Conservation (phyloP, 37 sponge, comb jelly and placozoan species). For the Bolinopsis microptera region DNA sequence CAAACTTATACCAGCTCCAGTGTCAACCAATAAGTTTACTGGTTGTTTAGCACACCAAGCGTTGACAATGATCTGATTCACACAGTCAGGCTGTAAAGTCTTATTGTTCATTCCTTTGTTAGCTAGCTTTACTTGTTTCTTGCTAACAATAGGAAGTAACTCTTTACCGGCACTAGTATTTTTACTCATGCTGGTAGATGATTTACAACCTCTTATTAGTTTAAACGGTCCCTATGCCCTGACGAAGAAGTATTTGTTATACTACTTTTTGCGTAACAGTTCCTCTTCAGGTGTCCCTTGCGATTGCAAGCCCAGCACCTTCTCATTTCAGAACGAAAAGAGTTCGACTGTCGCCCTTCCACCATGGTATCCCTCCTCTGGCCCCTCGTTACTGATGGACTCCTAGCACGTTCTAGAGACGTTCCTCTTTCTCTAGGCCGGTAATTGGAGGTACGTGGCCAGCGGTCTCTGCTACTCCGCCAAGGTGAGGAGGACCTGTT, state of each 20-base stretch:
- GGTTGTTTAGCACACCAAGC: neutral
- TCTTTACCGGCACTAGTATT: neutral
- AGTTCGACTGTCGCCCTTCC: neutral
- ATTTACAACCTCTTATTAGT: neutral
- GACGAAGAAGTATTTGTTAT: neutral
- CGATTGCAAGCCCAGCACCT: slow-evolving; percentile 1
- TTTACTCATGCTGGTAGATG: neutral
- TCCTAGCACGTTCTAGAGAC: neutral
- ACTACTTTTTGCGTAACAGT: neutral
- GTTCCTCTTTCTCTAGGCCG: neutral
- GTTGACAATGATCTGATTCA: neutral
- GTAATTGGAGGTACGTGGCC: neutral
- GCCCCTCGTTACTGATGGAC: neutral
- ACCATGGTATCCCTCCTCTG: neutral
- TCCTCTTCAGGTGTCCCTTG: neutral
- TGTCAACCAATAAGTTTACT: slow-evolving; percentile 23
- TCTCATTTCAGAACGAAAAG: neutral
- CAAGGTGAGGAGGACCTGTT: neutral
- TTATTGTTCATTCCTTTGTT: neutral
- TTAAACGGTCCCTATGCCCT: neutral
- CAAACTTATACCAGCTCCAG: slow-evolving; percentile 20
- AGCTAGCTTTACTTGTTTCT: neutral
- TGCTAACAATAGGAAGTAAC: neutral
- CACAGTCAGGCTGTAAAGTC: neutral
- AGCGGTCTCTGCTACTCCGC: neutral